Evolutionary conservation across 2,113 vertebrate species (phyloP), one percentile per base, ranked within the genome.

Genomic region (Aegithalos caudatus): DNA sequence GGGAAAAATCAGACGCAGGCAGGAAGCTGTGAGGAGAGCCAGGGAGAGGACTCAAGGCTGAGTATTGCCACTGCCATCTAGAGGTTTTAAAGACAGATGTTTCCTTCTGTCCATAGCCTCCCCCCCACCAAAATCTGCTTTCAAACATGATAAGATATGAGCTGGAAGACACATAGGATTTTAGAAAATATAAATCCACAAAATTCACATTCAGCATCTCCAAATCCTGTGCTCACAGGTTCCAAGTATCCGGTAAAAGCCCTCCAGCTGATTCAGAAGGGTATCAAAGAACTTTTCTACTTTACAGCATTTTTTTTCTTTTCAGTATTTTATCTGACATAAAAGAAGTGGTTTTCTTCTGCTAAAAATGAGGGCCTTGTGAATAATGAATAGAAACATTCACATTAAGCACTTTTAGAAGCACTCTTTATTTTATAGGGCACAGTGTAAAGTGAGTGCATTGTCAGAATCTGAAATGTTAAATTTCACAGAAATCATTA

Each of bases 51-150:
- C 24, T 61, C 73, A 12, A 14, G 91, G 69, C 12, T 0, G 1
- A 94, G 91, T 90, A 86, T 47, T 95, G 81, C 80, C 95, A 96
- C 95, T 97, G 97, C 97, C 97, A 97, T 94, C 97, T 97, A 97
- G 94, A 97, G 97, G 96, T 44, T 50, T 72, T 61, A 21, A 85
- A 81, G 37, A 84, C 23, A 88, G 47, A 48, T 33, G 48, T 37
- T 44, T 62, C 74, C 14, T 65, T 56, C 64, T 21, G 9, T 65
- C 54, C 50, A 22, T 4, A 35, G 29, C 20, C 38, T 48, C 23
- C 18, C 8, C 22, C 16, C 2, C 1, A 27, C 16, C 42, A 35
- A 37, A 82, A 74, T 33, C 21, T 42, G 14, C 13, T 65, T 56
- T 74, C 44, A 40, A 79, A 71, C 10, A 1, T 44, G 58, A 71